These are phyloP conservation scores for Ormyrus rosae DNA, from an alignment of 2,888 invertebrate genomes.

Conservation along the genomic window DNA sequence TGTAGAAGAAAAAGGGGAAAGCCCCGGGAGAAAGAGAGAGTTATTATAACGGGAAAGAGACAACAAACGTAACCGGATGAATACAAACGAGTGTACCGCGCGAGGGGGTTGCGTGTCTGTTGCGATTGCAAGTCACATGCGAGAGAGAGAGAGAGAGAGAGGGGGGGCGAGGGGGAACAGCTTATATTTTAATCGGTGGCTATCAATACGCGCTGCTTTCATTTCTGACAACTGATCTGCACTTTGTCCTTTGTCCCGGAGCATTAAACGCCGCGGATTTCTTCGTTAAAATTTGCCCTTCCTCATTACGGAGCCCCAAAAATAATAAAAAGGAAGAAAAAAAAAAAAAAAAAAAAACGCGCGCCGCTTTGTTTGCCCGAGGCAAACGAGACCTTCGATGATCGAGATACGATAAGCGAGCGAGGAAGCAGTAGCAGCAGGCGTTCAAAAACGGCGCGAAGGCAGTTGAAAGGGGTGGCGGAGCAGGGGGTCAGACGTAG, in stretches of 20 bases:
- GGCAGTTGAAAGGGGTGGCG: background rate
- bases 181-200: conserved; percentile 53
- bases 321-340: too few species aligned
- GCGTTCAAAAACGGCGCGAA: background rate
- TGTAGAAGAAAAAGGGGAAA: conserved; percentile 17
- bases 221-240: conserved; percentile 33
- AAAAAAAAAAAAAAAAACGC: too few species aligned
- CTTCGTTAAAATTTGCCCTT: background rate
- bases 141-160: background rate
- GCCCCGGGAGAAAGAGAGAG: conserved; percentile 12
- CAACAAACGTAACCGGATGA: conserved; percentile 62
- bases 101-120: conserved; percentile 45
- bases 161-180: conserved; percentile 10
- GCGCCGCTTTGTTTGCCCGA: too few species aligned
- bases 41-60: conserved; percentile 55
- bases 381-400: background rate
- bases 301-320: too few species aligned
- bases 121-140: conserved; percentile 50
- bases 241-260: conserved; percentile 5
- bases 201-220: conserved; percentile 43
- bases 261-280: conserved; percentile 8
- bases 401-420: background rate
- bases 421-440: background rate
- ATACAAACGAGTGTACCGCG: conserved; percentile 62
- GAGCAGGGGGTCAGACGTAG: background rate